A percentile compares a stretch with the other conserved stretches of the same genome.
phyloP scores from a whole-genome alignment of 1,140 invertebrate genomes.

The Drosophila tristis region DNA sequence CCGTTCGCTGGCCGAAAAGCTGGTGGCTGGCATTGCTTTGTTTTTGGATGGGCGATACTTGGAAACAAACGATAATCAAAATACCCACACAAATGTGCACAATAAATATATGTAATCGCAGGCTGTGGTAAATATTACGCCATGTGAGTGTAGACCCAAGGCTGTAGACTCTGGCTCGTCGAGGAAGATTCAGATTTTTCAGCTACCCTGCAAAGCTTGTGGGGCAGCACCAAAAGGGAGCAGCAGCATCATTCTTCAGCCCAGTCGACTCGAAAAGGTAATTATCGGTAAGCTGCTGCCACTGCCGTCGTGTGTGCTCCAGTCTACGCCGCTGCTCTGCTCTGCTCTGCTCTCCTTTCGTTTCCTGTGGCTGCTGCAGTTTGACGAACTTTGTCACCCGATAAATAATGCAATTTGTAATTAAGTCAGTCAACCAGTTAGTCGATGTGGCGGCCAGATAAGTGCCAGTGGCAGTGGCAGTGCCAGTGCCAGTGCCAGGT shows the following conservation, averaged over 20 bases:
- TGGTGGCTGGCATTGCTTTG: no score
- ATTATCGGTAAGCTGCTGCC: background rate
- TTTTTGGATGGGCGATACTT: no score
- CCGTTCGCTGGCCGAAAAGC: no score
- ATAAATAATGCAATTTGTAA: conserved; percentile 83
- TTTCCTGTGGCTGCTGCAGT: conserved; percentile 44
- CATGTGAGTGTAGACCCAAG: no score
- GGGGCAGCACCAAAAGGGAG: no score
- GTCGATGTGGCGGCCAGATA: background rate
- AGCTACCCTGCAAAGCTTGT: background rate
- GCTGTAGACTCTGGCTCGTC: no score
- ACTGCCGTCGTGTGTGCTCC: no score
- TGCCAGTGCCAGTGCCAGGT: conserved; percentile 4
- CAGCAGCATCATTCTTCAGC: background rate
- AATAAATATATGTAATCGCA: no score
- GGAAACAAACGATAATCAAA: no score
- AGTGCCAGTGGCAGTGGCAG: background rate
- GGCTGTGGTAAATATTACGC: no score
- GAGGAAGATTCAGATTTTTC: no score
- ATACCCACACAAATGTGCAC: no score
- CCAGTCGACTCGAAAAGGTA: conserved; percentile 20
- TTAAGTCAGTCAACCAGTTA: conserved; percentile 74
- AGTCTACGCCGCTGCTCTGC: background rate
- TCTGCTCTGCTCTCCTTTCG: background rate
- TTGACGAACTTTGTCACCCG: conserved; percentile 79